These are phyloP conservation scores for Propithecus perrieri DNA, from an alignment of 2,797 vertebrate genomes.

Conservation along the genomic window DNA sequence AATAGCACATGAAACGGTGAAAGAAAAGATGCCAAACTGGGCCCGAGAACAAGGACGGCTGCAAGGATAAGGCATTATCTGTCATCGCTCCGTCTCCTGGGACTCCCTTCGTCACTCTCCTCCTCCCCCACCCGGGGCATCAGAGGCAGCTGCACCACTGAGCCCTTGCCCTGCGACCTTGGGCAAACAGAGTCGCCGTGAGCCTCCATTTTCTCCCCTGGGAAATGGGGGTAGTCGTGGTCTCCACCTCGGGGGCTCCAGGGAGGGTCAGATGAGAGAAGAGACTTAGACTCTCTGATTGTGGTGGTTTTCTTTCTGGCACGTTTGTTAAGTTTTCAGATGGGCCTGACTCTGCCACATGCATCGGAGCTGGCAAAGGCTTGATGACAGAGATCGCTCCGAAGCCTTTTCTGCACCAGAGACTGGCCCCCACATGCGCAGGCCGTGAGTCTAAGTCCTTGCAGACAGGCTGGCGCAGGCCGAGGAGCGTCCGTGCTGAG, in stretches of 20 bases:
- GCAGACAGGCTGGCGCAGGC: slow-evolving; percentile 55
- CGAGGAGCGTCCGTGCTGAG: slow-evolving; percentile 89
- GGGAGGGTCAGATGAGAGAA: neutral
- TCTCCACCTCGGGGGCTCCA: neutral
- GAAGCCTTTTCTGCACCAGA: slow-evolving; percentile 65
- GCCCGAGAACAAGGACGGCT: neutral
- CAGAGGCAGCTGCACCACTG: neutral
- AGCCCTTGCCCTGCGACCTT: neutral
- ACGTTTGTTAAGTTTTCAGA: slow-evolving; percentile 83
- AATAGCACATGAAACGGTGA: neutral
- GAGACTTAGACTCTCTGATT: neutral
- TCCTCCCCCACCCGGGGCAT: neutral
- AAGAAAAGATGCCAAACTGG: neutral
- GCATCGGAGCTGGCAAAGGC: slow-evolving; percentile 81
- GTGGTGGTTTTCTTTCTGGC: slow-evolving; percentile 85
- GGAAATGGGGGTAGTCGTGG: neutral
- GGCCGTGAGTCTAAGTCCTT: slow-evolving; percentile 92
- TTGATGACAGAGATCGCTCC: slow-evolving; percentile 53
- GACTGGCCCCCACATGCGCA: slow-evolving; percentile 81
- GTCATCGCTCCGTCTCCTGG: neutral
- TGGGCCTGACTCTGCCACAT: slow-evolving; percentile 85
- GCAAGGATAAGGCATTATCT: neutral
- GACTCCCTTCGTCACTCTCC: neutral
- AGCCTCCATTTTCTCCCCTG: neutral
- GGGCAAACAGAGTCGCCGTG: neutral